Conservation (phyloP, 23 tunicate species). For the Oikopleura vanhoeffeni region DNA sequence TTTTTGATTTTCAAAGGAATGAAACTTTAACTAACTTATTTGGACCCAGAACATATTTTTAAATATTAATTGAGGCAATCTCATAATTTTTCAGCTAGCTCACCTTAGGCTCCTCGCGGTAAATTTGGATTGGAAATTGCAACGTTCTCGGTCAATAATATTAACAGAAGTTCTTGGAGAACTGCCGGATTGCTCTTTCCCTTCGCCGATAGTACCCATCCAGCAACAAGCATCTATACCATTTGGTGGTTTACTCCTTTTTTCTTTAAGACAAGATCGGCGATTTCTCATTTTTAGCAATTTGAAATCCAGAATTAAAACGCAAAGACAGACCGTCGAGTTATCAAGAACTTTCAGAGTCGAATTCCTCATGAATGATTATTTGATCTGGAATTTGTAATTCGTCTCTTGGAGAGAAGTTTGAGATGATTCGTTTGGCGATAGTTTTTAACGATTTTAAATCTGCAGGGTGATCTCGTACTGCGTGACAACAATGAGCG, state of each 20-base stretch:
- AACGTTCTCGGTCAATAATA: background rate
- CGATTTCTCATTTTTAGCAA: no score
- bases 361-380: background rate
- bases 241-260: background rate
- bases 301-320: no score
- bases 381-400: background rate
- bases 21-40: no score
- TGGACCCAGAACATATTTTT: no score
- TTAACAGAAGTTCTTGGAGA: constrained; percentile 12
- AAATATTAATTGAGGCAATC: no score
- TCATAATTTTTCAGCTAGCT: no score
- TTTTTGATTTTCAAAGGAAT: no score
- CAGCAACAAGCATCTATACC: constrained; percentile 13
- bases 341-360: no score
- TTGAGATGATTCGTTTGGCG: background rate
- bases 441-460: background rate
- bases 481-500: constrained; percentile 7
- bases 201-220: background rate
- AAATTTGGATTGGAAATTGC: background rate
- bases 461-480: background rate
- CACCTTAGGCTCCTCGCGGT: no score
- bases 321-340: no score
- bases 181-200: background rate
- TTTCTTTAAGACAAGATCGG: background rate
- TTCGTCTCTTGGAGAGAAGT: background rate